Evolutionary conservation across 2,113 vertebrate genomes (phyloP).

Genomic region (Microcebus lehilahytsara): DNA sequence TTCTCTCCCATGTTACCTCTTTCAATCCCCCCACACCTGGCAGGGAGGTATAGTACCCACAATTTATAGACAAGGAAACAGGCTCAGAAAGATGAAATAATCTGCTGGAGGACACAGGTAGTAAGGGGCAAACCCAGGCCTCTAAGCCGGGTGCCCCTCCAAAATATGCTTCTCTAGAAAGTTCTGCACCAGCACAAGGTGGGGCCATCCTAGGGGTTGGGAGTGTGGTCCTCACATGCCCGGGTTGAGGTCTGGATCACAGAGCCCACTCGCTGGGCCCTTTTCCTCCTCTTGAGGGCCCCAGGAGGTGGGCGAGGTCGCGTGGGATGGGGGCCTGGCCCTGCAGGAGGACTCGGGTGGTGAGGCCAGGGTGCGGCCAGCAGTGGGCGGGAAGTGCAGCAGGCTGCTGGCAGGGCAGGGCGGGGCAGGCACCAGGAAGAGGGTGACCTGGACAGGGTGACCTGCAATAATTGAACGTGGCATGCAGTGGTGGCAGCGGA

Average conservation of each 20-base stretch:
- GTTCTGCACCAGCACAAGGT: not conserved
- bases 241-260: not conserved
- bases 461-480: not conserved
- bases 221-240: not conserved
- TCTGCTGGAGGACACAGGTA: not conserved
- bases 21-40: not conserved
- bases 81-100: not conserved
- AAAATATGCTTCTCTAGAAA: not conserved
- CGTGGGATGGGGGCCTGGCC: not conserved
- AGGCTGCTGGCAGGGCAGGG: constrained; percentile 43
- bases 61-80: not conserved
- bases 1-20: not conserved
- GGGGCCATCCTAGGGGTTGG: not conserved
- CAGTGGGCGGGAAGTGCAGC: constrained; percentile 30
- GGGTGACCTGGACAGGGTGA: constrained; percentile 64
- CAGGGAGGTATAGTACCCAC: too few relatives aligned
- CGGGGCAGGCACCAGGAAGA: constrained; percentile 46
- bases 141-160: not conserved
- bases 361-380: constrained; percentile 48
- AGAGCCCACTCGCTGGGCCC: not conserved
- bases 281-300: not conserved
- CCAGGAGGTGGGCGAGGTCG: not conserved
- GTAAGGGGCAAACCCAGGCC: not conserved
- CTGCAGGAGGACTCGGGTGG: not conserved
- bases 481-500: not conserved